Evolutionary conservation across 2,888 invertebrate genomes (phyloP), one percentile per base, ranked within the genome.

Genomic region (Phania funesta): DNA sequence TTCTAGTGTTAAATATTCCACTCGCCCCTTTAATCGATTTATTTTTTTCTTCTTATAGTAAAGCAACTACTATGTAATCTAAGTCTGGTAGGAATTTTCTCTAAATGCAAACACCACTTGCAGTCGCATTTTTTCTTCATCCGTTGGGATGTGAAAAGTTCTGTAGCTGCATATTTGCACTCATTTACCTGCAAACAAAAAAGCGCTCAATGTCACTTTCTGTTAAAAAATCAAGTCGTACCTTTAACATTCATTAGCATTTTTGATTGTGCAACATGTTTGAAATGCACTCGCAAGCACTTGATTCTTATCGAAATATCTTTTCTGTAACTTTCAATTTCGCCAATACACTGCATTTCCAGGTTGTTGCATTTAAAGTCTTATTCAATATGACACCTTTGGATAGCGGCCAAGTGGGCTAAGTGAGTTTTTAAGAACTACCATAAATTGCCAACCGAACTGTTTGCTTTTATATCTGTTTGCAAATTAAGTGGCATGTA

Each of bases 341-440:
- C 65, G 24, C n/a, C 16, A 50, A 20, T 1, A 18, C 20, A 54
- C 24, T n/a, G n/a, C n/a, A 9, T 70, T 82, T 67, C 70, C 64
- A 78, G 52, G 38, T n/a, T 70, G 29, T 74, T 70, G 50, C 52
- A 13, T 65, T 54, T 52, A 22, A 64, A n/a, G 60, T 54, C 58
- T 78, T 11, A 82, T 70, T 41, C 78, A 32, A 58, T 65, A 32
- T 82, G 82, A 78, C 78, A 78, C 75, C 78, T 75, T 78, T 82
- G 82, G 82, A 64, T 65, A 32, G 20, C 29, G 44, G 82, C 78
- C 82, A 77, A 74, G 13, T 64, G 9, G 48, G 70, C 29, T 48
- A 67, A 76, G 22, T 76, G 29, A 67, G 58, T 67, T 67, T 50
- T 76, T 68, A 44, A 67, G 68, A 29, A 38, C 20, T 11, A 41